Percentiles rank a stretch among this genome's conserved stretches.
Conservation (phyloP, 1,140 invertebrate genomes). For the Temnothorax longispinosus region DNA sequence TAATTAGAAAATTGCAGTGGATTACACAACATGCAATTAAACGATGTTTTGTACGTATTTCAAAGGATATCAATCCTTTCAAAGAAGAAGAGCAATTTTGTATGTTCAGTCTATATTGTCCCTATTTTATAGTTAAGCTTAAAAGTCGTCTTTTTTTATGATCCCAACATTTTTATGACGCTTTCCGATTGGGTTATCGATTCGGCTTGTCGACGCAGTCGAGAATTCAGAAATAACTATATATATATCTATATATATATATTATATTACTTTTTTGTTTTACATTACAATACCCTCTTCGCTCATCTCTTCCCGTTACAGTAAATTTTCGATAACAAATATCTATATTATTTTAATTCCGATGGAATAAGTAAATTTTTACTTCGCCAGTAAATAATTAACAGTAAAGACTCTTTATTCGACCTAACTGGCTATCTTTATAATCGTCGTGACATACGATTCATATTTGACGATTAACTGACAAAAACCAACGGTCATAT, state of each 20-base stretch:
- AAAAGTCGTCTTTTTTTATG: neutral
- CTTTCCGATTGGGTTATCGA: neutral
- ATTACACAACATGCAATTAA: constrained; percentile 60
- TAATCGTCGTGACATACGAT: no score
- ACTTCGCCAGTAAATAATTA: no score
- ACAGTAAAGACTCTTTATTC: no score
- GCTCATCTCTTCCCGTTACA: neutral
- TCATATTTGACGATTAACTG: no score
- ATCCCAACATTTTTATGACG: neutral
- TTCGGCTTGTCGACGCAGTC: neutral
- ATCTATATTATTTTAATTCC: neutral
- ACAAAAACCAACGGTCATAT: no score
- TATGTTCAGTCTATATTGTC: neutral
- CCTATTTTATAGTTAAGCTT: neutral
- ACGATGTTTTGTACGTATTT: constrained; percentile 25
- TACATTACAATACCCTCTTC: neutral
- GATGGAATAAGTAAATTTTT: no score
- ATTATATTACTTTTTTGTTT: neutral
- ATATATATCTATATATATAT: no score
- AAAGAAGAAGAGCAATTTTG: neutral
- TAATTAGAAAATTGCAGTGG: constrained; percentile 58
- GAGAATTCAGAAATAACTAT: neutral
- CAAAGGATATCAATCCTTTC: neutral
- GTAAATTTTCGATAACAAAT: neutral
- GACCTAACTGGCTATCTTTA: no score